Evolutionary conservation across 2,888 invertebrate genomes (phyloP), one percentile per base, ranked within the genome.

Genomic region (Noctua comes): DNA sequence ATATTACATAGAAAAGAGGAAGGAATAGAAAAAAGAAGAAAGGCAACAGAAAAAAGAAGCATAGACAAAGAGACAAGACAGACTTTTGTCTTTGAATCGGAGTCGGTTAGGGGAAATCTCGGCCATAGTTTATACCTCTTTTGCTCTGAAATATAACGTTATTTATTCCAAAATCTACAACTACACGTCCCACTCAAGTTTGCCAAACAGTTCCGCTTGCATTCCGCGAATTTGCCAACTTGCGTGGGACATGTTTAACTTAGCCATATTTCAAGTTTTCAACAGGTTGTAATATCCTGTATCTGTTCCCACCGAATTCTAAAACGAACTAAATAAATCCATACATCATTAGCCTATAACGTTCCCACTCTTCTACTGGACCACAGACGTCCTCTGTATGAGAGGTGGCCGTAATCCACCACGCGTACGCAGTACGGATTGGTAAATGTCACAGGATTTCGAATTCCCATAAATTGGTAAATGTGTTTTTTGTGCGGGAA

Each of bases 131-230:
- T n/a, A 54, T 24, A 2, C 10, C 3, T 2, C 24, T 24, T 54
- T 54, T 24, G 54, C 2, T 24, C 0, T 0, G 11, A 57, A 36
- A n/a, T 57, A 57, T 40, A n/a, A 48, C 65, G 5, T 21, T 27
- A 72, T 18, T 31, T 64, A 64, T 80, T 54, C 40, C 6, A 66
- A 81, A 66, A 66, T 31, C 7, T 7, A 73, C 2, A 27, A 66
- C 31, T 48, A 21, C n/a, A n/a, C 65, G 6, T 66, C 82, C 79
- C 82, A 82, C 79, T 66, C 79, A 74, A 31, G 27, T 31, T 81
- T 27, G 74, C 65, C 21, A 16, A 36, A n/a, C 5, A 57, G 57
- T 74, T 75, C 40, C 48, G 74, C 48, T 31, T 31, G 82, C 79
- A 82, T 79, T 79, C 79, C 79, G 1, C 1, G 16, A 18, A 40